Conservation (phyloP, 2,113 vertebrate genomes). For the Colistium nudipinnis region DNA sequence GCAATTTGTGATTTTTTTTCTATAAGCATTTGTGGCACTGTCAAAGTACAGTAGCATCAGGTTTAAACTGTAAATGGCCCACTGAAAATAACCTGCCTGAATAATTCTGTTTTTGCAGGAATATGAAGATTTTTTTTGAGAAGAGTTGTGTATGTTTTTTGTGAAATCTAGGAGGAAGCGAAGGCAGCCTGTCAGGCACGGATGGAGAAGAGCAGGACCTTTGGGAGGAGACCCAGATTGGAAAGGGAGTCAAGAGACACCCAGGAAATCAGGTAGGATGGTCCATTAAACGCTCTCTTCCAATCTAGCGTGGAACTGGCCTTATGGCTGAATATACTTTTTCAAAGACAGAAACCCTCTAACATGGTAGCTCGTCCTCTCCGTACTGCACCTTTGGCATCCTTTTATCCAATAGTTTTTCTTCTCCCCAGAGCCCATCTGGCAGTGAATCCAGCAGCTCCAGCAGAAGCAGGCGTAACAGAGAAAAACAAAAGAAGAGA, state of each 20-base stretch:
- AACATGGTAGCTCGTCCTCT: neutral
- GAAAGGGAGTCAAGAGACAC: constrained; percentile 86
- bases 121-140: too few relatives aligned
- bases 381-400: neutral
- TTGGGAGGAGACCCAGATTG: constrained; percentile 94
- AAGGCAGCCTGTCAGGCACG: constrained; percentile 73
- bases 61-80: neutral
- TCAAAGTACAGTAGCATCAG: neutral
- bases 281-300: neutral
- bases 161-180: constrained; percentile 72
- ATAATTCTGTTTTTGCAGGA: neutral
- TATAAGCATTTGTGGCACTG: neutral
- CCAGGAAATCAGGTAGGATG: constrained; percentile 78
- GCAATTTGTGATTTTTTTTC: neutral
- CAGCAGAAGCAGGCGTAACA: constrained; percentile 53
- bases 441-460: constrained; percentile 72
- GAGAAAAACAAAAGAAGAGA: constrained; percentile 61
- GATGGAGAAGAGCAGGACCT: constrained; percentile 84
- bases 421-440: constrained; percentile 69
- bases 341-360: neutral
- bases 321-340: neutral
- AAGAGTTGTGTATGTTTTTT: constrained; percentile 6
- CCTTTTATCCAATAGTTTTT: neutral
- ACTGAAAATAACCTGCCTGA: neutral
- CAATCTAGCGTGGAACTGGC: neutral